These are phyloP conservation scores for Tricholaema leucomelas DNA, from an alignment of 2,113 vertebrate genomes.

Conservation along the genomic window DNA sequence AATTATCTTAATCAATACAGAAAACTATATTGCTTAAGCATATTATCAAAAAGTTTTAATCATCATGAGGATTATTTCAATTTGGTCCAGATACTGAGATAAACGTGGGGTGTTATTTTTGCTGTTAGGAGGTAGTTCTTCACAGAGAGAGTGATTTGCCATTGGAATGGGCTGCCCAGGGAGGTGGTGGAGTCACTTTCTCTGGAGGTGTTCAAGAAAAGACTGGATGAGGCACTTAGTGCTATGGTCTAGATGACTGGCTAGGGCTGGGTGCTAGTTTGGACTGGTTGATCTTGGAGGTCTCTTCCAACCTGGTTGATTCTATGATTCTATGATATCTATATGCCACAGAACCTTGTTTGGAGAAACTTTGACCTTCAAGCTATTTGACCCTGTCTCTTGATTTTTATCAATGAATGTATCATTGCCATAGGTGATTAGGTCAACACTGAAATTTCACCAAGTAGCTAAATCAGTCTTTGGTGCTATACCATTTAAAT, in stretches of 20 bases:
- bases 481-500: not conserved
- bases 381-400: not conserved
- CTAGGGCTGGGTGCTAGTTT: too few relatives aligned
- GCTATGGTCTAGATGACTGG: too few relatives aligned
- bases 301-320: too few relatives aligned
- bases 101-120: not conserved
- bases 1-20: constrained; percentile 17
- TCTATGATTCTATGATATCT: not conserved
- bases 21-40: not conserved
- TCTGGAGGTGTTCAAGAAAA: too few relatives aligned
- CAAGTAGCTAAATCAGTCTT: not conserved
- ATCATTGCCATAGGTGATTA: not conserved
- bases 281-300: too few relatives aligned
- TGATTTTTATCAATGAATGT: not conserved
- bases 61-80: too few relatives aligned
- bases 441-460: not conserved
- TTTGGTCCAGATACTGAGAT: not conserved
- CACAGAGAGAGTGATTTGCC: too few relatives aligned
- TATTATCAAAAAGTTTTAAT: constrained; percentile 29
- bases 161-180: too few relatives aligned
- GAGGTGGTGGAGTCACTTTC: too few relatives aligned
- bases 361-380: not conserved
- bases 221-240: too few relatives aligned
- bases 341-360: not conserved
- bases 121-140: too few relatives aligned